Evolutionary conservation across 2,113 vertebrate species (phyloP).

Genomic region (Cyphomyrus discorhynchus): DNA sequence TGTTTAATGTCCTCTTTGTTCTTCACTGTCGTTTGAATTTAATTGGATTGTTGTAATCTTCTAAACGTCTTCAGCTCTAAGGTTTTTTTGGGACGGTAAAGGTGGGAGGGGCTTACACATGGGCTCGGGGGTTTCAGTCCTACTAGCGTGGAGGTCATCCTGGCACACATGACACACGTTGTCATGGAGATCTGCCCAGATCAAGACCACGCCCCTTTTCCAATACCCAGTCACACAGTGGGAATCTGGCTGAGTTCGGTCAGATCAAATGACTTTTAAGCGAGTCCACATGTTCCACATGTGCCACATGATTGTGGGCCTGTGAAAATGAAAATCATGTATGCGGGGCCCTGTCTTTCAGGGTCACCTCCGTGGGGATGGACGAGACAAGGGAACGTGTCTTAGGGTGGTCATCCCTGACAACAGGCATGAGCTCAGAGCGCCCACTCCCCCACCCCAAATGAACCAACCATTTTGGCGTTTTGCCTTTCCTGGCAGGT

Average conservation of each 20-base stretch:
- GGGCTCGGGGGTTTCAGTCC: neutral
- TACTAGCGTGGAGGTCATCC: neutral
- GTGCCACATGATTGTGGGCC: neutral
- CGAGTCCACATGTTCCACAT: neutral
- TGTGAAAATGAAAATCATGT: neutral
- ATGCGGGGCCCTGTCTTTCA: neutral
- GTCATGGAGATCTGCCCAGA: neutral
- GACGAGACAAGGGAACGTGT: neutral
- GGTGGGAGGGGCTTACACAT: neutral
- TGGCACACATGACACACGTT: neutral
- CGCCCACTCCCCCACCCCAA: neutral
- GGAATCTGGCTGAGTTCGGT: neutral
- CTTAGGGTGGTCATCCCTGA: neutral
- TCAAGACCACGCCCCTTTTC: neutral
- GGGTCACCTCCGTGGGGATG: neutral
- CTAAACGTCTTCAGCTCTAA: neutral
- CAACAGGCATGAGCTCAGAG: neutral
- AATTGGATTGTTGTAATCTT: neutral
- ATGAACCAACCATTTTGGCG: neutral
- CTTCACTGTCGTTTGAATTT: neutral
- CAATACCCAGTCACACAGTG: neutral
- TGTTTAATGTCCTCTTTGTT: conserved; percentile 16
- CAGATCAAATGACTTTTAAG: neutral
- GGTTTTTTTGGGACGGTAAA: neutral
- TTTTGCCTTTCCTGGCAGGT: neutral